Base-by-base conservation (phyloP, 2,113 vertebrate genomes). In the Sarotherodon lohbergeri region DNA sequence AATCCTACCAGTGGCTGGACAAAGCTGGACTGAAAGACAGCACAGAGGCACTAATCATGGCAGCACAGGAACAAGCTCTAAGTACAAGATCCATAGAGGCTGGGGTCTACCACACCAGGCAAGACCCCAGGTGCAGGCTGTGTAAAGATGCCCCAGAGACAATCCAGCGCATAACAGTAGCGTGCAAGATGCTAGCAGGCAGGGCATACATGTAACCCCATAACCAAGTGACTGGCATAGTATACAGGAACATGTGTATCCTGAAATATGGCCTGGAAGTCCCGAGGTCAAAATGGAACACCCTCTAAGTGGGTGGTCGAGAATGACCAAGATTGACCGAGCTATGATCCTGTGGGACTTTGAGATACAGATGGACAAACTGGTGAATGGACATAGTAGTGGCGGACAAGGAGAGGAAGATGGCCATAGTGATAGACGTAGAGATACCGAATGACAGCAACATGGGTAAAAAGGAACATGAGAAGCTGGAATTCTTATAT, bases 171-270 rank as follows among this genome's bases (percentile, higher is more conserved):
- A 54, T 56, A 24, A 56, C 54, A 56, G 54, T 11, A 24, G 54
- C n/a, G 54, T 56, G 6, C 2, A 56, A 24, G 54, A 7, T 56
- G 5, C 54, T 56, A 56, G 54, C 2, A 56, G 54, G 54, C 54
- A 24, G 22, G 1, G 4, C 0, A 54, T n/a, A 22, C 52, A 54
- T 0, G 52, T 1, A 22, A 22, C 19, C 1, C 52, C 19, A 10
- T 54, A 54, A 54, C 52, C 52, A 54, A 54, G 19, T n/a, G 52
- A 5, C 52, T 9, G 9, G 52, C 52, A n/a, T 0, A 54, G 0
- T 54, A 0, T 54, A 54, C 54, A 56, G 54, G 13, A 56, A 56
- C 54, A 56, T 56, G 22, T 24, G 0, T 56, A 22, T 6, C 6
- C 19, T 54, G 52, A 3, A 3, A 12, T 4, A 56, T 56, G 54